These are phyloP conservation scores for Tryphoninae sp. DNA, from an alignment of 2,888 invertebrate species.

Conservation along the genomic window DNA sequence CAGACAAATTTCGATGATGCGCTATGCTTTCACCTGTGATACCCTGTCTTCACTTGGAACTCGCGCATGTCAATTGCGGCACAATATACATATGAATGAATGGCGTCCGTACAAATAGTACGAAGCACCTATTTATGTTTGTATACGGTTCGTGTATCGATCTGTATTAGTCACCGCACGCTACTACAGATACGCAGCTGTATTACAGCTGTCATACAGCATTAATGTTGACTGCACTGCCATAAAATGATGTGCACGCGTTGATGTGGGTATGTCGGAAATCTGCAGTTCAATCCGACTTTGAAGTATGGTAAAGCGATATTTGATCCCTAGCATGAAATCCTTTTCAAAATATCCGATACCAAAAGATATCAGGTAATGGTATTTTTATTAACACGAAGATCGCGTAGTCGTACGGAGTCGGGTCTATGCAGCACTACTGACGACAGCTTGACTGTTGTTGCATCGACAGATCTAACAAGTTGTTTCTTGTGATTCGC, in stretches of 20 bases:
- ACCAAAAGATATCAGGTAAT: neutral
- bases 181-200: neutral
- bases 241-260: too few species aligned
- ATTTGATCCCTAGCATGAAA: too few species aligned
- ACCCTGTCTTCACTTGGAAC: too few species aligned
- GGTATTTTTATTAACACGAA: neutral
- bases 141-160: neutral
- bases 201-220: neutral
- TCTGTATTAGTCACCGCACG: neutral
- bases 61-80: too few species aligned
- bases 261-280: too few species aligned
- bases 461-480: conserved; percentile 58
- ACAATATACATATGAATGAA: too few species aligned
- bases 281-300: too few species aligned
- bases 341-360: too few species aligned
- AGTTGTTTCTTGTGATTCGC: conserved; percentile 41
- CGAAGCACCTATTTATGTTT: neutral
- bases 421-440: conserved; percentile 56
- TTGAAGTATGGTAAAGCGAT: too few species aligned
- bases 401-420: conserved; percentile 22
- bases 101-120: neutral
- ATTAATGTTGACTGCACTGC: neutral
- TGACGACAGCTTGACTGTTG: conserved; percentile 58
- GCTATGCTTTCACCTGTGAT: too few species aligned
- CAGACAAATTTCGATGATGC: too few species aligned